These are phyloP conservation scores for Orthonevra nobilis DNA, from an alignment of 2,888 invertebrate genomes.

Conservation along the genomic window DNA sequence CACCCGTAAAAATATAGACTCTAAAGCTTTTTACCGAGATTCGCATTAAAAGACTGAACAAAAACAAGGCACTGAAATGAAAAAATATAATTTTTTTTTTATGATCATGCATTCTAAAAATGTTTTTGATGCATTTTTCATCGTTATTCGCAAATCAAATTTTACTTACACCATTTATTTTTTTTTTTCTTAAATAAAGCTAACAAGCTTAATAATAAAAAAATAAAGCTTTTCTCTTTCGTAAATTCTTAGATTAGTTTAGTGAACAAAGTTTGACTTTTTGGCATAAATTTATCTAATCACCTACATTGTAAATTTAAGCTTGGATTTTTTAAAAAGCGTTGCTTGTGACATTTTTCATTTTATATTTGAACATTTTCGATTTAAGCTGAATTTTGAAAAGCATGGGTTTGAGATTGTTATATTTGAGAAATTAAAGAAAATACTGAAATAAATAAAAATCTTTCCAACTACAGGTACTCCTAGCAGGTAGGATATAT, in stretches of 20 bases:
- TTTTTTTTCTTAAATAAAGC: conserved; percentile 13
- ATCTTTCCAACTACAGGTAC: conserved; percentile 34
- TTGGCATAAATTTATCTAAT: conserved; percentile 27
- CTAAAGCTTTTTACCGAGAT: conserved; percentile 53
- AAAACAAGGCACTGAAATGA: background rate
- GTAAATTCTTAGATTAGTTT: conserved; percentile 35
- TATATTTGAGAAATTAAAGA: conserved; percentile 6
- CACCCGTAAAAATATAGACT: conserved; percentile 37
- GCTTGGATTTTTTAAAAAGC: conserved; percentile 4
- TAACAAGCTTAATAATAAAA: conserved; percentile 5
- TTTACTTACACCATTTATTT: conserved; percentile 11
- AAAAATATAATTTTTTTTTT: background rate
- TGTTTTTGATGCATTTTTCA: conserved; percentile 42
- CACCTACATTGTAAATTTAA: conserved; percentile 19
- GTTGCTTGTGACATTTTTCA: conserved; percentile 16
- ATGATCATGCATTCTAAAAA: conserved; percentile 33
- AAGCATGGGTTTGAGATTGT: conserved; percentile 49
- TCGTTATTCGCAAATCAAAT: conserved; percentile 27
- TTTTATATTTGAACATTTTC: conserved; percentile 33
- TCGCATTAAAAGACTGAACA: conserved; percentile 6
- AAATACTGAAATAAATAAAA: background rate
- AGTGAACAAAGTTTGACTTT: conserved; percentile 5
- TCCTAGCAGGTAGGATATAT: conserved; percentile 40
- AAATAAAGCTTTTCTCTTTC: conserved; percentile 25
- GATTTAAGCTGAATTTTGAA: conserved; percentile 12